phyloP scores from a whole-genome alignment of 2,888 invertebrate genomes.

The Leptogaster cylindrica region DNA sequence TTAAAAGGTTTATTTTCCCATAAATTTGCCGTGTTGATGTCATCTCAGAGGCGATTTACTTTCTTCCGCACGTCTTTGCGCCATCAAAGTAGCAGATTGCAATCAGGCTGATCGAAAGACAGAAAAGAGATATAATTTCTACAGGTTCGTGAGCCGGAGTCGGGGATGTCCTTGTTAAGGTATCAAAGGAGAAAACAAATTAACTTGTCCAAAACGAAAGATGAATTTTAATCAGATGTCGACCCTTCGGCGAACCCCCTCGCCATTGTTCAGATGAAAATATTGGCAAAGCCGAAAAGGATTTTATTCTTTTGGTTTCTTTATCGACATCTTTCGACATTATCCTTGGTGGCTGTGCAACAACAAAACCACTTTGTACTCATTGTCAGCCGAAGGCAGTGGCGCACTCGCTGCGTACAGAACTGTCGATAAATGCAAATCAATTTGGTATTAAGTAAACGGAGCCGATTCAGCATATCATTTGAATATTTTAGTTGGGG shows the following conservation, averaged over 20 bases:
- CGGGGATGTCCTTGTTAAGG: slow-evolving; percentile 17
- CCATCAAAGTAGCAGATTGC: slow-evolving; percentile 33
- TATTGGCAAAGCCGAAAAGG: neutral
- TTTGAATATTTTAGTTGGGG: slow-evolving; percentile 32
- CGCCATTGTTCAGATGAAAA: neutral
- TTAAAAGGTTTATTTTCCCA: slow-evolving; percentile 40
- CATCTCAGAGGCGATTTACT: slow-evolving; percentile 37
- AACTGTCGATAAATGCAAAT: slow-evolving; percentile 31
- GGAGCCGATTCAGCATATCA: slow-evolving; percentile 2
- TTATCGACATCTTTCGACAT: neutral
- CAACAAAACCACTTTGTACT: neutral
- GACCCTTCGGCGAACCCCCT: neutral
- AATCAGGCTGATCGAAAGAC: slow-evolving; percentile 28
- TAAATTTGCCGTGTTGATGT: slow-evolving; percentile 40
- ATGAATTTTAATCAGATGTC: slow-evolving; percentile 36
- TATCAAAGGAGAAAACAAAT: slow-evolving; percentile 36
- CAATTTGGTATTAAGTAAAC: slow-evolving; percentile 34
- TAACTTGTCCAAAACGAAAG: slow-evolving; percentile 36
- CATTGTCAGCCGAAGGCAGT: neutral
- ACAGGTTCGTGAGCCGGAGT: slow-evolving; percentile 2
- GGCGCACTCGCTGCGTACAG: neutral
- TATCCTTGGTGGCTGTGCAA: neutral
- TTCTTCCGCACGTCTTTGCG: slow-evolving; percentile 31
- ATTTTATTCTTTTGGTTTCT: slow-evolving; percentile 11
- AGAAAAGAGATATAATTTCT: slow-evolving; percentile 16